These are phyloP conservation scores for Lutjanus argentimaculatus DNA, from an alignment of 2,797 vertebrate species.

Conservation along the genomic window DNA sequence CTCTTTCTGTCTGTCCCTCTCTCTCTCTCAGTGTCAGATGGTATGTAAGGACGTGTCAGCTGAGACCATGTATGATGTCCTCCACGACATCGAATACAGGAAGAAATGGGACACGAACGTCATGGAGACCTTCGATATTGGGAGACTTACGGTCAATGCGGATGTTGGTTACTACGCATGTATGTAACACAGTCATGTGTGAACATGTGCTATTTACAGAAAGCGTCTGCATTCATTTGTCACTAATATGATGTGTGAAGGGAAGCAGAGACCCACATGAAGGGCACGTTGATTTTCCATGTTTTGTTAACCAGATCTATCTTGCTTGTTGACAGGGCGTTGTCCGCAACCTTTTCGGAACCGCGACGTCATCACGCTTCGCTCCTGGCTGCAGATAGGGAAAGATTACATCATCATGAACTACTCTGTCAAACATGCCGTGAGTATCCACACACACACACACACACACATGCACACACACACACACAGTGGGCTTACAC, in stretches of 20 bases:
- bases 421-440: slow-evolving; percentile 94
- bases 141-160: slow-evolving; percentile 94
- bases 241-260: slow-evolving; percentile 17
- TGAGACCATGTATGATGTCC: slow-evolving; percentile 94
- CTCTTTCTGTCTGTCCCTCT: slow-evolving; percentile 9
- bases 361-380: slow-evolving; percentile 95
- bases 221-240: slow-evolving; percentile 2
- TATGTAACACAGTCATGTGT: slow-evolving; percentile 70
- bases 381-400: slow-evolving; percentile 95
- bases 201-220: not conserved
- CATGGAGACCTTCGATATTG: slow-evolving; percentile 97
- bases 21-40: slow-evolving; percentile 90
- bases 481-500: not conserved
- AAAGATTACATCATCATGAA: slow-evolving; percentile 99
- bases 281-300: not conserved
- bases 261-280: slow-evolving; percentile 2
- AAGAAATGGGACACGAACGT: slow-evolving; percentile 96
- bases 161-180: slow-evolving; percentile 95
- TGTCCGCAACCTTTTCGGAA: slow-evolving; percentile 95
- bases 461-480: not conserved
- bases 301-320: slow-evolving; percentile 12
- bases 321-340: slow-evolving; percentile 85
- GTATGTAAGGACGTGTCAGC: slow-evolving; percentile 91
- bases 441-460: slow-evolving; percentile 78
- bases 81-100: slow-evolving; percentile 95